Conservation (phyloP, 2,113 vertebrate species). For the Chaetorhynchus papuensis region DNA sequence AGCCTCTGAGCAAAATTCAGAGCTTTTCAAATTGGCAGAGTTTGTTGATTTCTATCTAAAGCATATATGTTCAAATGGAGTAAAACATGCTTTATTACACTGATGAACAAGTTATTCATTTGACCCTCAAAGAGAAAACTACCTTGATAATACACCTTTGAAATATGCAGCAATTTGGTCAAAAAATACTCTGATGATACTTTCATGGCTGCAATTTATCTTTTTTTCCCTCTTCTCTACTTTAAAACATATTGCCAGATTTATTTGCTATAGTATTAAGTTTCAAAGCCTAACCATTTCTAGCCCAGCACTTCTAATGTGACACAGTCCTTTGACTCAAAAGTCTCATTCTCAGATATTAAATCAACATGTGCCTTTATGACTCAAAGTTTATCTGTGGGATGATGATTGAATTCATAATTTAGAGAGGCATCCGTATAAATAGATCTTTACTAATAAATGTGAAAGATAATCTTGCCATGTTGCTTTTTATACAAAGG, state of each 20-base stretch:
- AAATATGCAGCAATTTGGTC: slow-evolving; percentile 63
- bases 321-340: slow-evolving; percentile 63
- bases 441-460: slow-evolving; percentile 58
- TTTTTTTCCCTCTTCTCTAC: slow-evolving; percentile 5
- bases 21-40: background rate
- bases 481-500: background rate
- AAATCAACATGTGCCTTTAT: slow-evolving; percentile 67
- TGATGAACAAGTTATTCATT: slow-evolving; percentile 47
- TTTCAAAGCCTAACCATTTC: slow-evolving; percentile 65
- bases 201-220: slow-evolving; percentile 66
- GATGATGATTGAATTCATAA: slow-evolving; percentile 62
- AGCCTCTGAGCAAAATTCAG: background rate
- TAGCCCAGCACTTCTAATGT: slow-evolving; percentile 46
- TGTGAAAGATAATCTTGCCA: slow-evolving; percentile 4
- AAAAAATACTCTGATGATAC: slow-evolving; percentile 54
- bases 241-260: slow-evolving; percentile 67
- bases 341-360: slow-evolving; percentile 60
- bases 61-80: background rate
- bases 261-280: slow-evolving; percentile 67
- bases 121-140: slow-evolving; percentile 42
- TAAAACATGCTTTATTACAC: slow-evolving; percentile 24
- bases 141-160: slow-evolving; percentile 35
- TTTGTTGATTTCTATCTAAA: background rate
- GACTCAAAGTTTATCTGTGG: slow-evolving; percentile 59
- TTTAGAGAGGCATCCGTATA: slow-evolving; percentile 57